Evolutionary conservation across 2,113 vertebrate genomes (phyloP).

Genomic region (Grantiella picta): DNA sequence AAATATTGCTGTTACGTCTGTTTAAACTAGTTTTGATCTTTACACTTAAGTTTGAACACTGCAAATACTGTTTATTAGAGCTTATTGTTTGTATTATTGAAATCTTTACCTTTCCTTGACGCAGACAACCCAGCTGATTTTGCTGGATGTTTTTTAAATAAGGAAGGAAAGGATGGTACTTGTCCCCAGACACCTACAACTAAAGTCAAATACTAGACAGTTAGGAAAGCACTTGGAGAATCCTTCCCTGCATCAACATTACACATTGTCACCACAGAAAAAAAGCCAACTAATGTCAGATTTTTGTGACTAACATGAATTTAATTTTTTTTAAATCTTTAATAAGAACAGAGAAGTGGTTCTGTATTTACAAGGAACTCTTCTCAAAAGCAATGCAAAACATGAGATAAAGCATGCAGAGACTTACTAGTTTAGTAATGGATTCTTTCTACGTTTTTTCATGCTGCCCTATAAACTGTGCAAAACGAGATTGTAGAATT

Average conservation of each 20-base stretch:
- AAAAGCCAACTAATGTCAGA: background rate
- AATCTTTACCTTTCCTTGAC: background rate
- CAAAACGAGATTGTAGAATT: background rate
- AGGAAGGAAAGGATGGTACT: background rate
- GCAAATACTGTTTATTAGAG: background rate
- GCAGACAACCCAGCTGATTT: background rate
- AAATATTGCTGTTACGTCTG: background rate
- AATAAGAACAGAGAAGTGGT: background rate
- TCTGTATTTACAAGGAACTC: background rate
- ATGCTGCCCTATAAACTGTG: background rate
- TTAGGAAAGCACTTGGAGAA: background rate
- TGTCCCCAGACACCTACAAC: background rate
- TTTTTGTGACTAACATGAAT: background rate
- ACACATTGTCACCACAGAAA: background rate
- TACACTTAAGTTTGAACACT: background rate
- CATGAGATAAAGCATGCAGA: background rate
- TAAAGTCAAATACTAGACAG: background rate
- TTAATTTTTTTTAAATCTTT: background rate
- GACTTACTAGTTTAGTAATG: background rate
- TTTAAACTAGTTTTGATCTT: background rate
- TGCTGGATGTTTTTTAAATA: background rate
- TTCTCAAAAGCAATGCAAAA: background rate
- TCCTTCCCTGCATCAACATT: background rate
- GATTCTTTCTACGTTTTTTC: background rate
- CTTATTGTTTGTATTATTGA: background rate